Evolutionary conservation across 2,888 invertebrate species (phyloP).

Genomic region (Coleophora flavipennella): DNA sequence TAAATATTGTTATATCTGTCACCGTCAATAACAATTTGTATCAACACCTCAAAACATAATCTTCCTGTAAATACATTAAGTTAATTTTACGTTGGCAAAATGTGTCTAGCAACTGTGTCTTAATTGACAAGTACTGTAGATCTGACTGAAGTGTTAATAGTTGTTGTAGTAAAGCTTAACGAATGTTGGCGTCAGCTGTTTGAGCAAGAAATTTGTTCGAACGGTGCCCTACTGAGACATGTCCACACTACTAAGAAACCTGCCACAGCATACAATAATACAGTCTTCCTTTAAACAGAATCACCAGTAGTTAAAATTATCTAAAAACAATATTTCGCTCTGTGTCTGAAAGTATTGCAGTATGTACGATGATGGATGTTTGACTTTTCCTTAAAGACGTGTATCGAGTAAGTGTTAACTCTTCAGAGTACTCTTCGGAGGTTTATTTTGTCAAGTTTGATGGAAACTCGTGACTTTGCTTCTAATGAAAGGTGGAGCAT

Average conservation of each 20-base stretch:
- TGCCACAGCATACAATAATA: too few relatives aligned
- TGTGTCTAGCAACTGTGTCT: not conserved
- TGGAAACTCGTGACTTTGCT: not conserved
- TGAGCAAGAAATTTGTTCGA: constrained; percentile 24
- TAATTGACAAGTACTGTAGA: constrained; percentile 11
- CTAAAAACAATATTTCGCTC: not conserved
- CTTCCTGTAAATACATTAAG: not conserved
- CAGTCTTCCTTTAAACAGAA: too few relatives aligned
- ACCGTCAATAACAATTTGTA: too few relatives aligned
- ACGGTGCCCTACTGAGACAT: constrained; percentile 7
- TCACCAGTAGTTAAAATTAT: not conserved
- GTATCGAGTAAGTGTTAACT: constrained; percentile 21
- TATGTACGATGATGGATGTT: not conserved
- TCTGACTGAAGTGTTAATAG: constrained; percentile 14
- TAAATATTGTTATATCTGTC: too few relatives aligned
- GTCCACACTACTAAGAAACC: not conserved
- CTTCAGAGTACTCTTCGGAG: constrained; percentile 11
- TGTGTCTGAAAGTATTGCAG: not conserved
- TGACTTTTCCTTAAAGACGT: constrained; percentile 12
- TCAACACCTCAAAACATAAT: too few relatives aligned
- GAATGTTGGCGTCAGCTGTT: constrained; percentile 22
- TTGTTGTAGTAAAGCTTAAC: constrained; percentile 15
- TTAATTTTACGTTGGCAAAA: constrained; percentile 8
- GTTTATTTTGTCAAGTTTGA: not conserved
- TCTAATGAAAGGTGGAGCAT: not conserved